Base-by-base conservation (phyloP, 2,113 vertebrate genomes). In the Strix aluco region DNA sequence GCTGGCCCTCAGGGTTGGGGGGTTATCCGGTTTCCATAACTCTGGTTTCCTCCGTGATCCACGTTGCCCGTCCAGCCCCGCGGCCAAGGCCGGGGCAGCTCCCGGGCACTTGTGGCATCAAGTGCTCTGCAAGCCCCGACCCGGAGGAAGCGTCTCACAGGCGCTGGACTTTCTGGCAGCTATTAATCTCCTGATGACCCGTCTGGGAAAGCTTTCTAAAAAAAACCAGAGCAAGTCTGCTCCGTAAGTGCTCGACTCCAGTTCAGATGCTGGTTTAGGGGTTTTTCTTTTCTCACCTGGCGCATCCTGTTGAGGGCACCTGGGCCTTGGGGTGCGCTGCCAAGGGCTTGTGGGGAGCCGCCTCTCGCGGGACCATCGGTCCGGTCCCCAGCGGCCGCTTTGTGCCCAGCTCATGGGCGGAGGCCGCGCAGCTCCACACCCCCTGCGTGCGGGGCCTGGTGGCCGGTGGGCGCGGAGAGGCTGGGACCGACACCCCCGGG, bases 31-130 rank as follows among this genome's bases (percentile, higher is more conserved):
- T 70, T 63, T 34, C 80, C 36, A 1, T 51, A 27, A 47, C 6
- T 74, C n/a, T 1, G 2, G 1, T 63, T 47, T 57, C 26, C 26
- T n/a, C 74, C 8, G 10, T 0, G 5, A 38, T 7, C 69, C 3
- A 0, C 5, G 10, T 38, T 52, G 25, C 55, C n/a, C 4, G 0
- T 27, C 55, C 0, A 2, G n/a, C 52, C 2, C 1, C 1, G 2
- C 0, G 0, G 59, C 4, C 1, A 47, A 38, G 62, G n/a, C 71
- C 1, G 0, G 20, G 21, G 30, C 46, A 52, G 47, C 55, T 58
- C 74, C 55, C 0, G 0, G 58, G 34, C 11, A 0, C 54, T 63
- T 1, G 3, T 4, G 10, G 18, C 13, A 2, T 58, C 54, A 13
- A 42, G 29, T 18, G 54, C n/a, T 47, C 38, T 26, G 25, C 51